Conservation (phyloP, 2,113 vertebrate species). For the Leiothrix lutea region DNA sequence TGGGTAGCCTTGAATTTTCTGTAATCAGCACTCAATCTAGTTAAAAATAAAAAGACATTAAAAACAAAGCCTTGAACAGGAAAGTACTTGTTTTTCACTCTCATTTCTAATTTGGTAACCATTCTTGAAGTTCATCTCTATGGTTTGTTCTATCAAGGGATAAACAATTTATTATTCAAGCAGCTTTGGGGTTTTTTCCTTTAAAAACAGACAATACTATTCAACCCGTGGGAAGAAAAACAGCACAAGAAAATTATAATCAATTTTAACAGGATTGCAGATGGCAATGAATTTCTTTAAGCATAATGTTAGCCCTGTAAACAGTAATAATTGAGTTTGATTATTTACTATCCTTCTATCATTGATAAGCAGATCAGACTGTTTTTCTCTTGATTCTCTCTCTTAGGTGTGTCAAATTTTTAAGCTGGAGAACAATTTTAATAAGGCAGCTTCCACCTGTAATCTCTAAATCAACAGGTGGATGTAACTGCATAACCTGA, state of each 20-base stretch:
- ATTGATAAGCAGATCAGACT: neutral
- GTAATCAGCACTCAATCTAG: neutral
- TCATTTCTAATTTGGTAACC: neutral
- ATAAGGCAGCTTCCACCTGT: neutral
- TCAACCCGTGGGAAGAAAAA: slow-evolving; percentile 11
- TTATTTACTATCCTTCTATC: neutral
- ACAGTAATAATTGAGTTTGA: neutral
- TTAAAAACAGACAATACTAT: slow-evolving; percentile 16
- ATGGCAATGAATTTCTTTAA: slow-evolving; percentile 39
- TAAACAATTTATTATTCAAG: slow-evolving; percentile 25
- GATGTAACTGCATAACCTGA: neutral
- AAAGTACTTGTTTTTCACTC: slow-evolving; percentile 13
- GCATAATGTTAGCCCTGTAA: neutral
- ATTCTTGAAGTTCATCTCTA: slow-evolving; percentile 19
- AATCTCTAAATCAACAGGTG: slow-evolving; percentile 40
- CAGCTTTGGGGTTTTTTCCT: neutral
- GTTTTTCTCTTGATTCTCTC: neutral
- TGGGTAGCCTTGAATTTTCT: slow-evolving; percentile 50
- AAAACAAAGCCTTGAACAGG: neutral
- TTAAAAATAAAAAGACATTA: slow-evolving; percentile 40
- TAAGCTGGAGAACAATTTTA: neutral
- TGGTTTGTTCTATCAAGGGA: slow-evolving; percentile 15
- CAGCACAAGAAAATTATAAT: neutral
- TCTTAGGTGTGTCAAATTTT: neutral
- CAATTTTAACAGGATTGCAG: slow-evolving; percentile 16